Evolutionary conservation across 2,797 vertebrate species (phyloP).

Genomic region (Tragopan temminckii): DNA sequence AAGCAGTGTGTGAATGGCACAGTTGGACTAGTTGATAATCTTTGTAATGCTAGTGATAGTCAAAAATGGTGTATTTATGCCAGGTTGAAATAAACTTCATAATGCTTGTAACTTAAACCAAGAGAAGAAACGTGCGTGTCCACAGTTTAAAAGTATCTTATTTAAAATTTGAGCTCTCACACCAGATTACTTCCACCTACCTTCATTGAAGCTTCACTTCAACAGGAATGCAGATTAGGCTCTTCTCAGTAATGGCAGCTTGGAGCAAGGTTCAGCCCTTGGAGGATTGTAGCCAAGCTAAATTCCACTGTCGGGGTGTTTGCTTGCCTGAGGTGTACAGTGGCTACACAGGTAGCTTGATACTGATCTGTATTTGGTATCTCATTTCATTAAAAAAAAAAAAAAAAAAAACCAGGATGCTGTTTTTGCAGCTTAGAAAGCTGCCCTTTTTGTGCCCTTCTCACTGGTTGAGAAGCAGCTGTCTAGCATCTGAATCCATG

Average conservation of each 20-base stretch:
- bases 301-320: neutral
- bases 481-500: neutral
- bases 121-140: neutral
- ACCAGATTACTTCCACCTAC: neutral
- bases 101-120: constrained; percentile 5
- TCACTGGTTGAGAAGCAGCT: neutral
- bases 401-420: neutral
- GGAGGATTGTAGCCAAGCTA: neutral
- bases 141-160: neutral
- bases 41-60: constrained; percentile 14
- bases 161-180: neutral
- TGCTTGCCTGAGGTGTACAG: neutral
- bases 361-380: neutral
- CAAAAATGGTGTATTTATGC: neutral
- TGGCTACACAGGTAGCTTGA: neutral
- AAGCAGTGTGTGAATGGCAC: constrained; percentile 76
- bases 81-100: constrained; percentile 12
- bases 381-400: neutral
- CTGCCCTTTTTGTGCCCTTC: neutral
- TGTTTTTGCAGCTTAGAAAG: neutral
- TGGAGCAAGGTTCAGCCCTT: neutral
- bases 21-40: constrained; percentile 47
- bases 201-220: neutral
- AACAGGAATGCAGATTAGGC: neutral
- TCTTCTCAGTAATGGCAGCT: neutral